Evolutionary conservation across 2,888 invertebrate species (phyloP).

Genomic region (Stenotaenia linearis): DNA sequence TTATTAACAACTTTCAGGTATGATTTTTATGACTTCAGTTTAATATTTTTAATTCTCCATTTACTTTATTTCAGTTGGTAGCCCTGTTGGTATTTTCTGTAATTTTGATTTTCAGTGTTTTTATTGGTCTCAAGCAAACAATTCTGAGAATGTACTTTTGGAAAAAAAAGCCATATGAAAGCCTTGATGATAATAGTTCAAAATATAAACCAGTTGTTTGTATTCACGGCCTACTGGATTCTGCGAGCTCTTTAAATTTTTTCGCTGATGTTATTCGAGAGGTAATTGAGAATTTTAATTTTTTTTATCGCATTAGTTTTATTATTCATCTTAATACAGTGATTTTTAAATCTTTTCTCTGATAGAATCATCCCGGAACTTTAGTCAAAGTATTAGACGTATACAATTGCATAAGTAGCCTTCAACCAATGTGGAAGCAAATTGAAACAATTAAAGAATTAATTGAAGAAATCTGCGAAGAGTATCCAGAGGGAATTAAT

Average conservation of each 20-base stretch:
- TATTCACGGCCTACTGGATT: not conserved
- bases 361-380: not conserved
- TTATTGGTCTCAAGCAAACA: not conserved
- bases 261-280: not conserved
- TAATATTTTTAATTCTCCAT: not conserved
- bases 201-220: constrained; percentile 19
- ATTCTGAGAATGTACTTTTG: not conserved
- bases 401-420: not conserved
- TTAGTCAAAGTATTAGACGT: not conserved
- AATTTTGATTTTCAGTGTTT: not conserved
- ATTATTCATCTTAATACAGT: not conserved
- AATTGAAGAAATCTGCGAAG: not conserved
- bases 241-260: not conserved
- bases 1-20: not conserved
- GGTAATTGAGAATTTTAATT: not conserved
- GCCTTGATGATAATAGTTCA: not conserved
- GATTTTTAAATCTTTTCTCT: too few relatives aligned
- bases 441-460: not conserved
- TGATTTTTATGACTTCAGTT: not conserved
- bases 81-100: not conserved
- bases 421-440: not conserved
- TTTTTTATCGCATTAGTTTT: too few relatives aligned
- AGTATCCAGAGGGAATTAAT: not conserved
- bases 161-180: not conserved
- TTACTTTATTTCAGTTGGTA: not conserved